Evolutionary conservation across 2,113 vertebrate species (phyloP).

Genomic region (Pardalotus punctatus): DNA sequence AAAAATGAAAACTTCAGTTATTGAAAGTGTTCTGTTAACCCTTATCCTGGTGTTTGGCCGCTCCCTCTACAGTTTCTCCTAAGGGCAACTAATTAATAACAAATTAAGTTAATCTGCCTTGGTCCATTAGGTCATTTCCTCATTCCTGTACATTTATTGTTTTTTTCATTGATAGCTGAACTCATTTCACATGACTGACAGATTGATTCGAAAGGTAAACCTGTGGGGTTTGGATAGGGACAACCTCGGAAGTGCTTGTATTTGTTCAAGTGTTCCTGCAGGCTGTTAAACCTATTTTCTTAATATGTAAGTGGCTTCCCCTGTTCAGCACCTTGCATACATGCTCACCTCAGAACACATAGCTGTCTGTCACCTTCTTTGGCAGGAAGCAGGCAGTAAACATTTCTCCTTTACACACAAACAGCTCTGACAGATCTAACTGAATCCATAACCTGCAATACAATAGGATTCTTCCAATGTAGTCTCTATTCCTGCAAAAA

Average conservation of each 20-base stretch:
- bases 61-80: slow-evolving; percentile 21
- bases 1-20: slow-evolving; percentile 1
- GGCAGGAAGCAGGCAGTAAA: background rate
- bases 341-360: background rate
- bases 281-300: background rate
- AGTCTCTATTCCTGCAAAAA: background rate
- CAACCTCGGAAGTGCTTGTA: background rate
- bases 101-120: slow-evolving; percentile 49
- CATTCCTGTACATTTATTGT: slow-evolving; percentile 40
- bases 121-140: slow-evolving; percentile 63
- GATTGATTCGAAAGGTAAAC: background rate
- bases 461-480: background rate
- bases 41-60: background rate
- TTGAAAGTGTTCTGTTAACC: slow-evolving; percentile 10
- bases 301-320: background rate
- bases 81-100: slow-evolving; percentile 53
- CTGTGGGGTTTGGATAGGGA: background rate
- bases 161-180: slow-evolving; percentile 48
- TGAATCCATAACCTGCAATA: background rate
- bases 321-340: background rate
- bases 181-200: slow-evolving; percentile 44
- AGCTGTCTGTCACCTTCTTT: background rate
- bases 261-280: slow-evolving; percentile 6
- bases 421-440: background rate
- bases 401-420: background rate